phyloP scores from a whole-genome alignment of 2,888 invertebrate species.

The Dicycla oo region DNA sequence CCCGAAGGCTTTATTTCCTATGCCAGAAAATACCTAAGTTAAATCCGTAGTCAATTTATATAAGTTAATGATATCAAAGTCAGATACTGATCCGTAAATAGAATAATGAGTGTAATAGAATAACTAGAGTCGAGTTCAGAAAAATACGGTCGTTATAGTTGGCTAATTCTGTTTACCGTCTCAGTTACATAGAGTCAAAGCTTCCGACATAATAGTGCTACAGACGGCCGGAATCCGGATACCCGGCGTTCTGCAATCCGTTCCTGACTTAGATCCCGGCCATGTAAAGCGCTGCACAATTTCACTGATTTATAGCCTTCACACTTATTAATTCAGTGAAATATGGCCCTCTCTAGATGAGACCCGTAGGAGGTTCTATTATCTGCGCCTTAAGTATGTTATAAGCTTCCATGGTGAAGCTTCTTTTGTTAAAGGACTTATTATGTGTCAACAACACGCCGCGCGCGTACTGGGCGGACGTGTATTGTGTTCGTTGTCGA shows the following conservation, averaged over 20 bases:
- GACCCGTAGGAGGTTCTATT: constrained; percentile 40
- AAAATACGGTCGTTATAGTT: constrained; percentile 33
- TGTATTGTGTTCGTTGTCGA: too few relatives aligned
- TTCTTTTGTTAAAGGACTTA: constrained; percentile 48
- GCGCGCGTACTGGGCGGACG: too few relatives aligned
- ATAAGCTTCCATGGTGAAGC: constrained; percentile 26
- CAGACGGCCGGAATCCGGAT: constrained; percentile 30
- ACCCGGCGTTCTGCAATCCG: constrained; percentile 24
- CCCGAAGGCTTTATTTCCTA: constrained; percentile 1
- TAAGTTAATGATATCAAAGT: constrained; percentile 5
- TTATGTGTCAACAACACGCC: too few relatives aligned
- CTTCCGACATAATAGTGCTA: constrained; percentile 19
- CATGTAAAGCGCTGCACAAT: constrained; percentile 49
- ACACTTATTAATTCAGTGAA: constrained; percentile 65
- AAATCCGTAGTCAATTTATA: not conserved
- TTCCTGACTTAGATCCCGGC: constrained; percentile 22
- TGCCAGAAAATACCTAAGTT: not conserved
- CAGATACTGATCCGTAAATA: constrained; percentile 12
- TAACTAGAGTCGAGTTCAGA: constrained; percentile 6
- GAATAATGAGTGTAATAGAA: constrained; percentile 5
- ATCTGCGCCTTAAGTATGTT: constrained; percentile 29
- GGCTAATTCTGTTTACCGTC: constrained; percentile 35
- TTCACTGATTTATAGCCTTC: constrained; percentile 65
- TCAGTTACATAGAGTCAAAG: constrained; percentile 25
- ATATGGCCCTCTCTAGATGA: constrained; percentile 55